These are phyloP conservation scores for Nomada flava DNA, from an alignment of 2,888 invertebrate species.

Conservation along the genomic window DNA sequence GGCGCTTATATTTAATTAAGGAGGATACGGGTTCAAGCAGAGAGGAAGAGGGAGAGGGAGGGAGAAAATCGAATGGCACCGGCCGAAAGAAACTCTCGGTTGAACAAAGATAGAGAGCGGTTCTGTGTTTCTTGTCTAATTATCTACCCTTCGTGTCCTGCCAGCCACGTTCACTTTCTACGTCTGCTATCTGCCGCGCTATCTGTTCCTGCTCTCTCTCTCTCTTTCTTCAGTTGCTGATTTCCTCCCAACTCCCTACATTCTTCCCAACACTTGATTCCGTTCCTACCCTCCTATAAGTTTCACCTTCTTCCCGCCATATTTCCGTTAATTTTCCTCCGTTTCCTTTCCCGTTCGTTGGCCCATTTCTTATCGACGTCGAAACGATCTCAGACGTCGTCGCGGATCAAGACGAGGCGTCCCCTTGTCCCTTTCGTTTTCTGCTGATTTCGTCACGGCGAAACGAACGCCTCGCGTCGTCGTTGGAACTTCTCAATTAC, in stretches of 20 bases:
- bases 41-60: constrained; percentile 32
- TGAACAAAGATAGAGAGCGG: constrained; percentile 35
- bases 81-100: constrained; percentile 27
- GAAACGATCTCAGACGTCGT: constrained; percentile 13
- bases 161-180: constrained; percentile 70
- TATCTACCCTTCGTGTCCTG: constrained; percentile 77
- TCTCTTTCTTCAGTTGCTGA: constrained; percentile 12
- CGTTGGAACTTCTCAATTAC: constrained; percentile 71
- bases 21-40: constrained; percentile 75
- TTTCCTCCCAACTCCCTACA: constrained; percentile 40
- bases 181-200: constrained; percentile 57
- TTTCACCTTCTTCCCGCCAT: constrained; percentile 2
- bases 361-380: constrained; percentile 25
- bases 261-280: constrained; percentile 22
- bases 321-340: constrained; percentile 19
- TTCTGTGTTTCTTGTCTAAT: constrained; percentile 81
- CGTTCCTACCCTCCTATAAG: not conserved
- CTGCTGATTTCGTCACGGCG: constrained; percentile 32
- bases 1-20: constrained; percentile 82
- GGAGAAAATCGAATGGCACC: constrained; percentile 53
- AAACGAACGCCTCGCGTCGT: constrained; percentile 29
- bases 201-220: not conserved
- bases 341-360: constrained; percentile 13
- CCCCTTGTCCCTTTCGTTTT: constrained; percentile 4
- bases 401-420: not conserved